Conservation (phyloP, 2,888 invertebrate genomes). For the Spisula solida region DNA sequence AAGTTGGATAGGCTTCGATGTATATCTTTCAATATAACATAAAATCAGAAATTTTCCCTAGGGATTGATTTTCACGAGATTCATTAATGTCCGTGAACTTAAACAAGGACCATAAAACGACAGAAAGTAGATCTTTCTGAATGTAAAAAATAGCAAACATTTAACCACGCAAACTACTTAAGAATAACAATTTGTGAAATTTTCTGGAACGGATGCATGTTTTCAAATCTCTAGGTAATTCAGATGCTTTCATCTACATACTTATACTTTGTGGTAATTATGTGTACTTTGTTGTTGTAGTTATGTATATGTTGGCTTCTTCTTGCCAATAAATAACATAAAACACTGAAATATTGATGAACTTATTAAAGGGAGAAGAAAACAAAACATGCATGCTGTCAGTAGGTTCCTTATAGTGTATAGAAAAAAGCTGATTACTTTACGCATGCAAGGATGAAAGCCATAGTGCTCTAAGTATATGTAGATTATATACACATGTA, state of each 20-base stretch:
- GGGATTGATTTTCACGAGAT: not conserved
- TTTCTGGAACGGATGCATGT: not conserved
- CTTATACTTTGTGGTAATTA: not conserved
- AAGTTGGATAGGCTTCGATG: conserved; percentile 88
- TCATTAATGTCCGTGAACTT: no score
- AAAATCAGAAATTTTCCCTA: not conserved
- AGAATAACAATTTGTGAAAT: not conserved
- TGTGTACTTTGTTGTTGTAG: not conserved
- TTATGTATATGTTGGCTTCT: not conserved
- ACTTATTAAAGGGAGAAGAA: not conserved
- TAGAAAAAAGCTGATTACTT: no score
- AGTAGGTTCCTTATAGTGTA: no score
- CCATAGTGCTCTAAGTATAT: no score
- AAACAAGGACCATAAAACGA: no score
- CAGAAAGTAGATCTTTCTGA: no score
- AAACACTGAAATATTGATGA: not conserved
- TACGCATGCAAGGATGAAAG: no score
- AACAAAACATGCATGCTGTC: no score
- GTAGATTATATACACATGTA: no score
- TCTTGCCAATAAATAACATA: conserved; percentile 8
- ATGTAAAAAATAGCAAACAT: no score
- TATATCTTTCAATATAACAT: not conserved
- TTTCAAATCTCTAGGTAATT: not conserved
- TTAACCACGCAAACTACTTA: no score
- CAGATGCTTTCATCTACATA: not conserved